Conservation (phyloP, 2,797 vertebrate species). For the Sebastolobus alascanus region DNA sequence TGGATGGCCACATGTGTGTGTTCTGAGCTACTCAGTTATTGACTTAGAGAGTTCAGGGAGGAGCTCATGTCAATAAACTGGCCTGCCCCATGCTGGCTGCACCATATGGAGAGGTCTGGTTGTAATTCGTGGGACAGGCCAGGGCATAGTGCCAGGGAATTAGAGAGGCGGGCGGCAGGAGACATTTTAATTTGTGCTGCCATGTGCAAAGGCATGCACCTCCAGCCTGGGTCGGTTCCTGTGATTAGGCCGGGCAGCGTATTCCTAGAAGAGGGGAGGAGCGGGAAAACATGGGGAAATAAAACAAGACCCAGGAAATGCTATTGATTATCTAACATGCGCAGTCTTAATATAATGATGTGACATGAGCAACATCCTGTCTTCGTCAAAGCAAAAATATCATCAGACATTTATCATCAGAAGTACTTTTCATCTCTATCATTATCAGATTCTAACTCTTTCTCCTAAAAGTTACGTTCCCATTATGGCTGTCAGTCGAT, state of each 20-base stretch:
- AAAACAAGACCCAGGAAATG: slow-evolving; percentile 65
- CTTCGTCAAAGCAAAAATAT: slow-evolving; percentile 25
- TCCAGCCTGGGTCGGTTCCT: slow-evolving; percentile 76
- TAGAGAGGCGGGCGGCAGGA: slow-evolving; percentile 84
- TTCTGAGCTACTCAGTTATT: slow-evolving; percentile 66
- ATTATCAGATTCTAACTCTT: not conserved
- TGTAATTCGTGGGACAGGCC: slow-evolving; percentile 83
- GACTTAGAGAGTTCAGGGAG: slow-evolving; percentile 73
- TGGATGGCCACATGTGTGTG: slow-evolving; percentile 53
- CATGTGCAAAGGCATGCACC: slow-evolving; percentile 88
- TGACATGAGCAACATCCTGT: slow-evolving; percentile 26
- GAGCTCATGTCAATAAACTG: slow-evolving; percentile 78
- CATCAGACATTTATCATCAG: not conserved
- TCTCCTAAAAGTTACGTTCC: not conserved
- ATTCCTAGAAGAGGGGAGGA: slow-evolving; percentile 81
- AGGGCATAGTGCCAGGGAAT: slow-evolving; percentile 85
- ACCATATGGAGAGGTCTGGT: slow-evolving; percentile 77
- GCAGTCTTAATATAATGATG: slow-evolving; percentile 32
- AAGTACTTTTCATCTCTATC: not conserved
- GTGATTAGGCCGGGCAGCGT: slow-evolving; percentile 77
- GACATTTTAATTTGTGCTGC: slow-evolving; percentile 88
- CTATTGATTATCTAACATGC: slow-evolving; percentile 56
- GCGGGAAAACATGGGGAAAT: slow-evolving; percentile 66
- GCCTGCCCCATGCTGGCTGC: slow-evolving; percentile 78
- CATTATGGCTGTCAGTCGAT: not conserved